Conservation (phyloP, 2,888 invertebrate species). For the Ophraella communa region DNA sequence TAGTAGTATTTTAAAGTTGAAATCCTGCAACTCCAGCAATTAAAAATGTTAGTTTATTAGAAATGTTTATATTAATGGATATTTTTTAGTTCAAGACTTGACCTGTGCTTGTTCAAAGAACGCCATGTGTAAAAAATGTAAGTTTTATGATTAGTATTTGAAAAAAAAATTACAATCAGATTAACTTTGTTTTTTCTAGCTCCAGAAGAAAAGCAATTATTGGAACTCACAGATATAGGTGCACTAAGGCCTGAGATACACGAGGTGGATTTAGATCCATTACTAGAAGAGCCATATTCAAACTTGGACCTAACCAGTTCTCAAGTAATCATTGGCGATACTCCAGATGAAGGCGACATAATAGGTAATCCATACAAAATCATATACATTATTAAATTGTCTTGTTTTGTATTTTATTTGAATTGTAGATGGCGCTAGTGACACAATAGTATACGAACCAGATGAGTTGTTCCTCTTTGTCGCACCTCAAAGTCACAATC, state of each 20-base stretch:
- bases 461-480: background rate
- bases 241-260: background rate
- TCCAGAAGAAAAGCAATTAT: background rate
- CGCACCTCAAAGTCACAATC: conserved; percentile 9
- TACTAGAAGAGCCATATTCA: background rate
- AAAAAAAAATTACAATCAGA: too few species aligned
- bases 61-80: background rate
- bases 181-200: background rate
- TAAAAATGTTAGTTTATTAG: too few species aligned
- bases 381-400: background rate
- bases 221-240: conserved; percentile 1
- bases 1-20: too few species aligned
- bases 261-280: background rate
- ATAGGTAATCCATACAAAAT: background rate
- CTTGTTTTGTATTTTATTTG: background rate
- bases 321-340: background rate
- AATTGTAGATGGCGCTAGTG: background rate
- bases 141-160: background rate
- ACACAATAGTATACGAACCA: background rate
- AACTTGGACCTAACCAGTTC: background rate
- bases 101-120: background rate
- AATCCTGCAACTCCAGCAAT: too few species aligned
- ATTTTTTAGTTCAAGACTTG: background rate
- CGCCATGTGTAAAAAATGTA: background rate
- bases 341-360: background rate